Conservation (phyloP, 1,140 invertebrate genomes). For the Drosophila burlai region DNA sequence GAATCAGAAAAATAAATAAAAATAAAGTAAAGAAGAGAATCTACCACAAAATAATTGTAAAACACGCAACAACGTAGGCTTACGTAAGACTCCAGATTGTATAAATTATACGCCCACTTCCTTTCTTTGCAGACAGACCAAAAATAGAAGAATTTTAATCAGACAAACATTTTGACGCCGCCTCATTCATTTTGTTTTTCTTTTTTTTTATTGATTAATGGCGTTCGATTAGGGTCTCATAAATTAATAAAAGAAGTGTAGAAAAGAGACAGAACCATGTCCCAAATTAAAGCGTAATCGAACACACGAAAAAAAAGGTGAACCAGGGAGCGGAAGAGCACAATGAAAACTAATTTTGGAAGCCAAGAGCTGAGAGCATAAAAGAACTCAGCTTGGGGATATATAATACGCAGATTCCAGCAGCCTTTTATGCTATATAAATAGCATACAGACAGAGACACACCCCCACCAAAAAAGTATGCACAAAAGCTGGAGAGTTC, state of each 20-base stretch:
- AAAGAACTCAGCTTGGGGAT: not conserved
- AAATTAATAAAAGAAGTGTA: constrained; percentile 40
- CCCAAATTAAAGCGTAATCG: constrained; percentile 10
- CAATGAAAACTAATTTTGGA: constrained; percentile 56
- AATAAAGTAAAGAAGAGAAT: constrained; percentile 1
- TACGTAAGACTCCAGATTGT: constrained; percentile 51
- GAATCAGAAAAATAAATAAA: not conserved
- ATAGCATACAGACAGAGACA: constrained; percentile 20
- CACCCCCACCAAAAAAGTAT: constrained; percentile 1
- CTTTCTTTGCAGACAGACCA: constrained; percentile 30
- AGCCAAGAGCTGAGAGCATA: constrained; percentile 2
- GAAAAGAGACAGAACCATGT: not conserved
- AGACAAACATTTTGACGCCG: constrained; percentile 63
- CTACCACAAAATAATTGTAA: constrained; percentile 54
- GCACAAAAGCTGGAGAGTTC: constrained; percentile 15
- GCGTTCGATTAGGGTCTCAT: constrained; percentile 66
- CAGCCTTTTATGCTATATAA: constrained; percentile 39
- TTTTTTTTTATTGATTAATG: constrained; percentile 73
- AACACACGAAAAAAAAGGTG: constrained; percentile 20
- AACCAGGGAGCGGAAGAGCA: constrained; percentile 9
- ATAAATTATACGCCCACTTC: constrained; percentile 24
- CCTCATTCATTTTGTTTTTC: not conserved
- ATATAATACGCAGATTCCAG: constrained; percentile 30
- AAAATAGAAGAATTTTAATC: constrained; percentile 77
- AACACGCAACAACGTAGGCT: constrained; percentile 35